These are phyloP conservation scores for Acanthurus tractus DNA, from an alignment of 2,797 vertebrate species.

Conservation along the genomic window DNA sequence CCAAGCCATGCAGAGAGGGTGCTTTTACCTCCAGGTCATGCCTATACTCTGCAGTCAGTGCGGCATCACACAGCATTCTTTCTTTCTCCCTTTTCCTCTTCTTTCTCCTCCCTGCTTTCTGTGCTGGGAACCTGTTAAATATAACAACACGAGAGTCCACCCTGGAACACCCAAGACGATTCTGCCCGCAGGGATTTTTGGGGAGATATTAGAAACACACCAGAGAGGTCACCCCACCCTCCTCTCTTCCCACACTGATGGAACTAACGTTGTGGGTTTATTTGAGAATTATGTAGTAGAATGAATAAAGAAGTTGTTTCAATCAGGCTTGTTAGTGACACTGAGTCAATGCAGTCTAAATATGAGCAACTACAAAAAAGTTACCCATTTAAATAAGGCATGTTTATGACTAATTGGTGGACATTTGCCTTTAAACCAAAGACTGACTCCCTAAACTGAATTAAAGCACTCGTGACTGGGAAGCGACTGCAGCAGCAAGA, in stretches of 20 bases:
- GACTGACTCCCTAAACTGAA: conserved; percentile 41
- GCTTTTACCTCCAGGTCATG: conserved; percentile 78
- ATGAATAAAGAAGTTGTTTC: conserved; percentile 25
- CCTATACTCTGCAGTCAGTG: conserved; percentile 56
- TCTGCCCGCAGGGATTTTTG: conserved; percentile 82
- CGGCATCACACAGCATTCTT: conserved; percentile 73
- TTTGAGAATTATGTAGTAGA: conserved; percentile 47
- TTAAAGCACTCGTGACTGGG: conserved; percentile 33
- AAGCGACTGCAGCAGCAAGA: conserved; percentile 44
- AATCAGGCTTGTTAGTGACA: conserved; percentile 10
- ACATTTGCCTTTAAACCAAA: conserved; percentile 55
- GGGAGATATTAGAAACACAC: conserved; percentile 86
- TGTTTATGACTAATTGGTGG: conserved; percentile 37
- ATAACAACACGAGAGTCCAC: conserved; percentile 89
- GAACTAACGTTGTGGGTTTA: conserved; percentile 36
- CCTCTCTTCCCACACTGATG: conserved; percentile 69
- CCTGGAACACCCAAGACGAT: conserved; percentile 88
- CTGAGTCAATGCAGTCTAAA: conserved; percentile 3
- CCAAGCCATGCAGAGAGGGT: conserved; percentile 86
- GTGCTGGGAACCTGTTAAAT: conserved; percentile 89
- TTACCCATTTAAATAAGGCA: conserved; percentile 19
- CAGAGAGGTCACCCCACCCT: conserved; percentile 72
- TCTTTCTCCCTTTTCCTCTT: conserved; percentile 81
- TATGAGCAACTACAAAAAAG: conserved; percentile 15
- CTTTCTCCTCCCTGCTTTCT: conserved; percentile 70